A percentile compares a stretch with the other conserved stretches of the same genome.
phyloP scores from a whole-genome alignment of 1,140 invertebrate genomes.

The Pseudomyrmex sp. region DNA sequence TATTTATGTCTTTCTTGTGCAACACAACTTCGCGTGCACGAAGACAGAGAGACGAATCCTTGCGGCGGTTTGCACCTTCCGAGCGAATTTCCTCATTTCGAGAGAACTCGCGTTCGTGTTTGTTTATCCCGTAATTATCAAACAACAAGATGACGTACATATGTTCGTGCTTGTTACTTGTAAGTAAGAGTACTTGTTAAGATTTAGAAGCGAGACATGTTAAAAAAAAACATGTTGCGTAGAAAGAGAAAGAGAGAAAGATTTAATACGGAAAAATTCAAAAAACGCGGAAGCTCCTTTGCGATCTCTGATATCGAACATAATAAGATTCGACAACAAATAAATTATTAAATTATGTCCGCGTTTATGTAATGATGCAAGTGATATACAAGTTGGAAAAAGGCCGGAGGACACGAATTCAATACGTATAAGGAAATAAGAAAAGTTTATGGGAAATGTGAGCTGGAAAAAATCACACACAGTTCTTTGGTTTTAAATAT shows the following conservation, averaged over 20 bases:
- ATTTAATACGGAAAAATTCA: no score
- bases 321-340: background rate
- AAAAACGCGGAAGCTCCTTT: no score
- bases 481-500: conserved; percentile 13
- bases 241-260: no score
- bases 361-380: background rate
- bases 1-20: conserved; percentile 46
- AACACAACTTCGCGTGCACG: background rate
- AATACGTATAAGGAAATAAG: no score
- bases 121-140: conserved; percentile 44
- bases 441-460: background rate
- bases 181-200: background rate
- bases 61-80: conserved; percentile 27
- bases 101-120: conserved; percentile 15
- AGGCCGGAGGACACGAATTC: background rate
- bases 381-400: background rate
- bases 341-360: background rate
- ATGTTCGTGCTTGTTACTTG: background rate
- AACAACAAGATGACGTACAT: conserved; percentile 15
- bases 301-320: no score
- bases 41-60: conserved; percentile 20
- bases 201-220: background rate
- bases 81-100: conserved; percentile 16
- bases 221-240: no score
- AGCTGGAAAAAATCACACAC: conserved; percentile 15